These are phyloP conservation scores for Aldabrachelys gigantea DNA, from an alignment of 2,113 vertebrate species.

Conservation along the genomic window DNA sequence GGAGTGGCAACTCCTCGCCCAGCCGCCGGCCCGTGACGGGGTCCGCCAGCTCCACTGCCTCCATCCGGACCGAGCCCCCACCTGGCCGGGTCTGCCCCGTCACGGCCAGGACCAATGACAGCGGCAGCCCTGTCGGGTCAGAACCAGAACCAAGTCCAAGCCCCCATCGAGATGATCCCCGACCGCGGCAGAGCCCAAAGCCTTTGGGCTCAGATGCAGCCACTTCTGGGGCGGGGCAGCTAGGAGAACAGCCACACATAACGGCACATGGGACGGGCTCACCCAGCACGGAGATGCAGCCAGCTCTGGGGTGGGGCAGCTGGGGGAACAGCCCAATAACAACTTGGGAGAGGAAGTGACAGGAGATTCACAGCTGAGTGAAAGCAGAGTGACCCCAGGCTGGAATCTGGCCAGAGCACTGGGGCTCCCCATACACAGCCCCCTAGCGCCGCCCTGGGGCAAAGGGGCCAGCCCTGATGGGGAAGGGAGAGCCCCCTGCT, in stretches of 20 bases:
- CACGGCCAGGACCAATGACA: constrained; percentile 53
- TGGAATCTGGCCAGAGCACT: too few relatives aligned
- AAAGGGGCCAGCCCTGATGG: too few relatives aligned
- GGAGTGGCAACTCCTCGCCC: not conserved
- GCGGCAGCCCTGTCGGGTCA: constrained; percentile 64
- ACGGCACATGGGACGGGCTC: not conserved
- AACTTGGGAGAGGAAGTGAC: not conserved
- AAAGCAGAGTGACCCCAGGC: not conserved
- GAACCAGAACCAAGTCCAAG: not conserved
- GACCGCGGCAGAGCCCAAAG: too few relatives aligned
- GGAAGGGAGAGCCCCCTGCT: too few relatives aligned
- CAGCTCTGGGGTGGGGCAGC: not conserved
- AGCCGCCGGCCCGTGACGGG: constrained; percentile 5
- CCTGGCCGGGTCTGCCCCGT: constrained; percentile 6
- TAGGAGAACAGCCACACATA: too few relatives aligned
- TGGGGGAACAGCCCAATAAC: not conserved
- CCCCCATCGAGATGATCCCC: not conserved
- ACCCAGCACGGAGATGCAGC: not conserved
- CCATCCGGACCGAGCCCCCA: not conserved
- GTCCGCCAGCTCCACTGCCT: constrained; percentile 10
- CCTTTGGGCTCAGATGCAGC: too few relatives aligned
- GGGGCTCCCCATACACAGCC: too few relatives aligned
- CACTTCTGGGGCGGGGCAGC: too few relatives aligned
- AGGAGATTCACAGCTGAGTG: not conserved
- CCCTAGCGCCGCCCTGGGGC: too few relatives aligned